Percentiles rank a stretch among this genome's conserved stretches.
phyloP scores from a whole-genome alignment of 2,888 invertebrate genomes.

The Enchytraeus crypticus region DNA sequence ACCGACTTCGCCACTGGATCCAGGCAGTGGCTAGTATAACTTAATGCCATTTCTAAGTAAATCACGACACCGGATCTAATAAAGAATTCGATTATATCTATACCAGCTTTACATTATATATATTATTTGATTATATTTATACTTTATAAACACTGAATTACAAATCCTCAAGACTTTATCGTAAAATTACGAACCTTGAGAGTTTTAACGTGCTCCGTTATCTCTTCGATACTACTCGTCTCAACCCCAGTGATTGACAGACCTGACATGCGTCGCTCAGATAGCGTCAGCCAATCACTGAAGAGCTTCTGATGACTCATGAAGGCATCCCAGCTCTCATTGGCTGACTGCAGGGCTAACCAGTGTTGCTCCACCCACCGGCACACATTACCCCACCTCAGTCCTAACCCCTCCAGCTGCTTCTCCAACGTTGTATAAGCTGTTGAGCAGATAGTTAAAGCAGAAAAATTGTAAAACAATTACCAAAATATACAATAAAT shows the following conservation, averaged over 20 bases:
- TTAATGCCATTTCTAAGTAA: too few relatives aligned
- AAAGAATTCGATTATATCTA: too few relatives aligned
- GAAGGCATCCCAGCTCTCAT: conserved; percentile 52
- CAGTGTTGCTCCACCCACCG: conserved; percentile 66
- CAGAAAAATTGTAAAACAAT: neutral
- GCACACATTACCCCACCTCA: conserved; percentile 78
- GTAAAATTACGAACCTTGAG: neutral
- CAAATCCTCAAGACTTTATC: too few relatives aligned
- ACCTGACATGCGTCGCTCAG: conserved; percentile 51
- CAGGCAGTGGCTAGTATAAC: too few relatives aligned
- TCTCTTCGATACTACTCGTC: neutral
- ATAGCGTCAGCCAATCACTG: conserved; percentile 60
- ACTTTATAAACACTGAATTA: too few relatives aligned
- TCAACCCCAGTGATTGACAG: neutral
- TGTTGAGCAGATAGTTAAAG: conserved; percentile 30
- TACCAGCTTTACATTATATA: too few relatives aligned
- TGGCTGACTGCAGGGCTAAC: conserved; percentile 56
- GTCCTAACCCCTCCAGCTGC: conserved; percentile 69
- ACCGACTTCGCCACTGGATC: too few relatives aligned
- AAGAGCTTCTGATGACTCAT: conserved; percentile 57
- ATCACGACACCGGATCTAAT: too few relatives aligned
- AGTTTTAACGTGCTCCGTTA: neutral
- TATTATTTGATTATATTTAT: too few relatives aligned
- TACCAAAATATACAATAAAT: too few relatives aligned
- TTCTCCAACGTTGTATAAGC: conserved; percentile 68